These are phyloP conservation scores for Lanius collurio DNA, from an alignment of 2,113 vertebrate species.

Conservation along the genomic window DNA sequence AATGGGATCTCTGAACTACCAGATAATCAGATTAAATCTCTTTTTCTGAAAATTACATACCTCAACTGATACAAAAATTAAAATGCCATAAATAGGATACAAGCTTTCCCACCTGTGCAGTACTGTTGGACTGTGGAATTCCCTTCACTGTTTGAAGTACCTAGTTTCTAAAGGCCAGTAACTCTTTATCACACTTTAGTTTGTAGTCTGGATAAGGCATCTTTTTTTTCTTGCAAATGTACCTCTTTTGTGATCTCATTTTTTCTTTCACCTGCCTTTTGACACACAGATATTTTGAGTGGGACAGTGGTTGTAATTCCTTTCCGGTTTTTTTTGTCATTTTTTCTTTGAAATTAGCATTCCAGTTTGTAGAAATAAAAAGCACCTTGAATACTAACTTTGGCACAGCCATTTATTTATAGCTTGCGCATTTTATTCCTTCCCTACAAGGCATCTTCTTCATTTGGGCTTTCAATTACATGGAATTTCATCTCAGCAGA, in stretches of 20 bases:
- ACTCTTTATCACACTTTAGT: background rate
- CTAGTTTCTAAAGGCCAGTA: background rate
- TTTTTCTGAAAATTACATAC: background rate
- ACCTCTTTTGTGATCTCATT: background rate
- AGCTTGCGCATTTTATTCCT: background rate
- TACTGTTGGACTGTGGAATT: background rate
- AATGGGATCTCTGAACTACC: background rate
- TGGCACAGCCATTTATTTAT: background rate
- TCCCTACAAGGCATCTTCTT: background rate
- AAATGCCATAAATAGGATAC: background rate
- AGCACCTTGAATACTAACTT: background rate
- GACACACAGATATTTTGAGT: background rate
- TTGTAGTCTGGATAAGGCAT: background rate
- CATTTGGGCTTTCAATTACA: background rate
- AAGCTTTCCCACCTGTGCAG: background rate
- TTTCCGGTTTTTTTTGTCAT: background rate
- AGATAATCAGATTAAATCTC: background rate
- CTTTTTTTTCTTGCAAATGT: background rate
- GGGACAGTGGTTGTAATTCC: background rate
- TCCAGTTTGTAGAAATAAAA: background rate
- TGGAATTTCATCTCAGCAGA: background rate
- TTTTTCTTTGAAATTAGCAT: constrained; percentile 6
- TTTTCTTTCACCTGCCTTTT: background rate
- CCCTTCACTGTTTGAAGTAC: background rate
- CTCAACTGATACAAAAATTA: background rate